Conservation (phyloP, 2,797 vertebrate species). For the Xiphorhynchus erythropygius region DNA sequence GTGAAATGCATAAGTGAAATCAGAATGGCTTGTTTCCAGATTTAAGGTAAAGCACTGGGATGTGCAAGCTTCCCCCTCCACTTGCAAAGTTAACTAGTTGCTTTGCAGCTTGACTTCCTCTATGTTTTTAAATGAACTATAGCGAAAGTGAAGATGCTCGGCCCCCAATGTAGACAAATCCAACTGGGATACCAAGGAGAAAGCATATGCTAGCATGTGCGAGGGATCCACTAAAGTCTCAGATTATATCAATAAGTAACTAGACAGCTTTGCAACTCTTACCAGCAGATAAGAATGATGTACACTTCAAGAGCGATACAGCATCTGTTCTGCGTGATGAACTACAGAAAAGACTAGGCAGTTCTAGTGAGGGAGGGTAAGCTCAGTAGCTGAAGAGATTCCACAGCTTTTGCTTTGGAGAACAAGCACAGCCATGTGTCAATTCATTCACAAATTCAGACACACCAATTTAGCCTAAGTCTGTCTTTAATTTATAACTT, state of each 20-base stretch:
- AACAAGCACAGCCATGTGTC: neutral
- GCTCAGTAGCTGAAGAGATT: neutral
- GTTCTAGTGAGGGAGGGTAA: neutral
- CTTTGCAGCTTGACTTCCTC: neutral
- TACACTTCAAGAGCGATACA: neutral
- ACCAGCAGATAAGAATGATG: constrained; percentile 1
- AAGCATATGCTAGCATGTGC: accelerated
- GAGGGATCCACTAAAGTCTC: neutral
- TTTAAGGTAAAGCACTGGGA: neutral
- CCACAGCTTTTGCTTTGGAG: neutral
- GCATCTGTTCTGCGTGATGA: neutral
- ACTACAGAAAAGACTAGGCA: neutral
- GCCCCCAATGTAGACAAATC: neutral
- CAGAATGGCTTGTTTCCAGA: neutral
- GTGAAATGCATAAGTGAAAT: neutral
- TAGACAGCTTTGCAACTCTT: neutral
- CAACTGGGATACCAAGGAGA: neutral
- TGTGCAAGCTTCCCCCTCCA: neutral
- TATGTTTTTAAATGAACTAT: neutral
- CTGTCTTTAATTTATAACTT: constrained; percentile 26
- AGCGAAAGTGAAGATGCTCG: neutral
- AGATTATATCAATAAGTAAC: neutral
- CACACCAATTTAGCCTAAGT: neutral
- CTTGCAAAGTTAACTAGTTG: neutral
- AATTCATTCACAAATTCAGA: neutral